phyloP scores from a whole-genome alignment of 2,797 vertebrate genomes.

The Smutsia temminckii region DNA sequence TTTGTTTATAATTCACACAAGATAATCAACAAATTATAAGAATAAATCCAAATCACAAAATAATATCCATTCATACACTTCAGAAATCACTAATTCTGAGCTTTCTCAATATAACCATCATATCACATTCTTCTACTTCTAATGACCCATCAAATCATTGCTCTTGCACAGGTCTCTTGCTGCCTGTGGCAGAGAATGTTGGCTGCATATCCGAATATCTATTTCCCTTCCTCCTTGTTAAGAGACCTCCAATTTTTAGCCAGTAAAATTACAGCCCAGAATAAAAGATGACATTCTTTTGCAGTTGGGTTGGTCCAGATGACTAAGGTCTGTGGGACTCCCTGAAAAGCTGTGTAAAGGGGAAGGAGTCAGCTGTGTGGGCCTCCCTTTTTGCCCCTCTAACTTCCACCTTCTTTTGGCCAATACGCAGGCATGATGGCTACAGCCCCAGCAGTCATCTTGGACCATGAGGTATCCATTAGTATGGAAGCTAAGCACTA shows the following conservation, averaged over 20 bases:
- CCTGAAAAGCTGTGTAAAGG: not conserved
- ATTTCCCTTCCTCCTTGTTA: not conserved
- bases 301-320: not conserved
- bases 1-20: not conserved
- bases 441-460: not conserved
- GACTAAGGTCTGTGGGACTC: not conserved
- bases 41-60: not conserved
- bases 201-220: not conserved
- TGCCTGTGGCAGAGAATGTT: not conserved
- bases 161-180: not conserved
- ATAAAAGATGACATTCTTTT: constrained; percentile 17
- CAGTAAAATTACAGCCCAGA: not conserved
- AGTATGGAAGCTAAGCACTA: not conserved
- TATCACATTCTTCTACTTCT: not conserved
- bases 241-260: not conserved
- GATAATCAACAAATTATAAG: constrained; percentile 5
- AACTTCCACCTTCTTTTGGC: not conserved
- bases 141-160: not conserved
- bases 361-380: not conserved
- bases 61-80: not conserved
- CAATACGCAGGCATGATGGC: not conserved
- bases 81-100: not conserved
- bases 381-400: not conserved
- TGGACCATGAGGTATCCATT: not conserved
- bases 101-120: not conserved